These are phyloP conservation scores for Pempheris klunzingeri DNA, from an alignment of 2,797 vertebrate species.

Conservation along the genomic window DNA sequence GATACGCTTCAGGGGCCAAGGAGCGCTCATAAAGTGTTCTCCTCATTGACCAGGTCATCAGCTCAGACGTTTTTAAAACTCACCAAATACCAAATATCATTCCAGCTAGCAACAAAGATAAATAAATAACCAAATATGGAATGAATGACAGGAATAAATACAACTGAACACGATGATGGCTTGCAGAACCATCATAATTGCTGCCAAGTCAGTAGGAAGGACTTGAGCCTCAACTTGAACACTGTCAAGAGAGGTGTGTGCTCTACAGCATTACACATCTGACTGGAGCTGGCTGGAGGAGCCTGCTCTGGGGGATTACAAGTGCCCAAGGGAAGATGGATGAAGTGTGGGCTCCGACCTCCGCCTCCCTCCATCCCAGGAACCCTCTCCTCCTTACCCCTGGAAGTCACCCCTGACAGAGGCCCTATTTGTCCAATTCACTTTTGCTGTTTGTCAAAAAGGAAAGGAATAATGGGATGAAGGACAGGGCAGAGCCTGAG, in stretches of 20 bases:
- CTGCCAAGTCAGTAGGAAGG: constrained; percentile 37
- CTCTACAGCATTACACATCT: constrained; percentile 34
- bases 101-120: constrained; percentile 29
- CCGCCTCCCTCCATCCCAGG: constrained; percentile 13
- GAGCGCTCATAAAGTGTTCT: constrained; percentile 50
- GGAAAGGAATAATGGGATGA: constrained; percentile 25
- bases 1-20: constrained; percentile 55
- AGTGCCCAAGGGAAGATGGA: constrained; percentile 54
- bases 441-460: constrained; percentile 69
- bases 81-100: constrained; percentile 38
- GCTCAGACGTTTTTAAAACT: constrained; percentile 59
- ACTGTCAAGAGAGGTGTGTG: constrained; percentile 29
- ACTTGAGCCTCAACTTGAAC: constrained; percentile 21
- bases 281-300: constrained; percentile 34
- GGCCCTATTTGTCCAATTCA: constrained; percentile 67
- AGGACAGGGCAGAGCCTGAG: constrained; percentile 15
- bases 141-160: constrained; percentile 36
- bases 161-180: constrained; percentile 27
- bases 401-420: constrained; percentile 61
- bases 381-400: constrained; percentile 57
- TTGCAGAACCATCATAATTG: constrained; percentile 1
- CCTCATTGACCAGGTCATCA: constrained; percentile 36
- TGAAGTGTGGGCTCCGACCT: constrained; percentile 50
- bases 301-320: constrained; percentile 14
- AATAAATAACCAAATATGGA: neutral